These are phyloP conservation scores for Orthosia gracilis DNA, from an alignment of 2,888 invertebrate species.

Conservation along the genomic window DNA sequence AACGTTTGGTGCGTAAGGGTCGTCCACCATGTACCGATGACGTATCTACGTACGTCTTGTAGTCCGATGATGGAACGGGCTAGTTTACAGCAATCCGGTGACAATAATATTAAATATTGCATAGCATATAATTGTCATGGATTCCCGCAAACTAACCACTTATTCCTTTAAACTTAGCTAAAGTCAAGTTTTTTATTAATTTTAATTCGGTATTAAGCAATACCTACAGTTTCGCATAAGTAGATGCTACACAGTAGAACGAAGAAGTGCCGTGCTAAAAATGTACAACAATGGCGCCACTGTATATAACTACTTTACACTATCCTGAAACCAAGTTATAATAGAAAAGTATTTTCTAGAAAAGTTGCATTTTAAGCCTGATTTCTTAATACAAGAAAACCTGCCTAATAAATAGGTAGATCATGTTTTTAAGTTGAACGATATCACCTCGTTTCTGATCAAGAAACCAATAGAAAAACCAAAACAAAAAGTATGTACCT, in stretches of 20 bases:
- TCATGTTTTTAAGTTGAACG: not conserved
- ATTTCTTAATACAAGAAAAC: not conserved
- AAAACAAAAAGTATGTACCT: not conserved
- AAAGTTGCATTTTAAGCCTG: not conserved
- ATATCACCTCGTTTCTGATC: no score
- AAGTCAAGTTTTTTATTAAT: not conserved
- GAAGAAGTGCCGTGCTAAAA: not conserved
- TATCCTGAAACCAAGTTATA: not conserved
- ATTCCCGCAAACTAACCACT: no score
- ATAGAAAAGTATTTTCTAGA: not conserved
- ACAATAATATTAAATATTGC: no score
- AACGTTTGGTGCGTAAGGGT: no score
- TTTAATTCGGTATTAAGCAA: not conserved
- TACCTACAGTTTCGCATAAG: constrained; percentile 3
- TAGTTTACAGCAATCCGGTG: no score
- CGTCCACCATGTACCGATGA: no score
- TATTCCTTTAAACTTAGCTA: not conserved
- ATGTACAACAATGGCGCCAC: not conserved
- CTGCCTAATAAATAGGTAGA: not conserved
- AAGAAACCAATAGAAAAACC: not conserved
- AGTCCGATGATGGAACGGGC: no score
- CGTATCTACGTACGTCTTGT: no score
- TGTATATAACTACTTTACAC: not conserved
- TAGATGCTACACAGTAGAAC: not conserved
- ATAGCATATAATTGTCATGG: no score